Base-by-base conservation (phyloP, 1,140 invertebrate genomes). In the Achroia grisella region DNA sequence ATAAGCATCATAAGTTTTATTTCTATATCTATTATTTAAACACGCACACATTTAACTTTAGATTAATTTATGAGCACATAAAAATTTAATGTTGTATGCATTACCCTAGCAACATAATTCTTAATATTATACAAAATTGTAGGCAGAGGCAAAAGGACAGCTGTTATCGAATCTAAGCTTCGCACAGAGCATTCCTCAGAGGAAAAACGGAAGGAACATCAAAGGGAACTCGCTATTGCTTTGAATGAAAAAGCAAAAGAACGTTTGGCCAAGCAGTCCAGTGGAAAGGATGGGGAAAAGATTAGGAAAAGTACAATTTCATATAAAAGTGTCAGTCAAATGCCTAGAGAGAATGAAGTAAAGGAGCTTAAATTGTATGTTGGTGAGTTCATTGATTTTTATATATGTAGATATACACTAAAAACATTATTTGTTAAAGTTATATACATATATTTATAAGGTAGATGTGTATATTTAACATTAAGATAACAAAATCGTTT, bases 161-260 rank as follows among this genome's bases (percentile, higher is more conserved):
- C 98, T 4, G 94, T 99, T 6, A 89, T 99, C 12, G 97, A 98
- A 68, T 97, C 94, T 0, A 98, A 99, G 86, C 89, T 99, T 4
- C 89, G 98, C 64, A 97, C 95, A 39, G 98, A 99, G 76, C 93
- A 95, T 59, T 97, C 96, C 13, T 93, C 96, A 0, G 98, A 99
- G 86, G 98, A 99, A 61, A 99, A 99, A 82, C 89, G 98, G 11
- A 97, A 98, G 68, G 91, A 97, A 66, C 97, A 99, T 89, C 98
- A 99, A 76, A 95, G 96, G 62, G 97, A 99, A 87, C 86, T 99
- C 23, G 96, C 95, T 0, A 89, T 93, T 37, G 90, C 93, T 45
- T 82, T 99, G 8, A 99, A 99, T 73, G 94, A 97, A 72, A 93
- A 94, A 40, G 98, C 98, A 0, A 93, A 94, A 57, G 94, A 96